Evolutionary conservation across 2,888 invertebrate genomes (phyloP), one percentile per base, ranked within the genome.

Genomic region (Cremastinae sp.): DNA sequence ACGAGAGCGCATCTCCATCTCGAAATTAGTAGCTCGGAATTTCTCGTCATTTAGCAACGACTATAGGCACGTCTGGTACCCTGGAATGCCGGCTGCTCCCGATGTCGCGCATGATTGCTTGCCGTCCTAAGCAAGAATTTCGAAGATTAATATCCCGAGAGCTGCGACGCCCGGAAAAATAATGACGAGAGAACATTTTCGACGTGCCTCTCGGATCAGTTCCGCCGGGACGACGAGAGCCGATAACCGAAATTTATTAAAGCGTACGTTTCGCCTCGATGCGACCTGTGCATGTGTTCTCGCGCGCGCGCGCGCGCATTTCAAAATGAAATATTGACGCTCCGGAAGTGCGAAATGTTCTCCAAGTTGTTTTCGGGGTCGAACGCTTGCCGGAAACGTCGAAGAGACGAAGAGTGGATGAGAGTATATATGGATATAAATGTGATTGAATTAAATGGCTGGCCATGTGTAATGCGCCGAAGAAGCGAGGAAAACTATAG

Each of bases 1-100:
- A 61, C 70, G 65, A 70, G 70, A 53, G 34, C 66, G 47, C 43
- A 65, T 66, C 54, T 66, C 49, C 75, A 72, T 76, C 72, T 58
- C 56, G 59, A 64, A 69, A 72, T 74, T 62, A 69, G 68, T 51
- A 62, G 49, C 68, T 69, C 41, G 64, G 45, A 51, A 74, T 62
- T 64, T 62, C 58, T 49, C 68, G 49, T 69, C 49, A 51, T 69
- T 69, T 16, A 56, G n/a, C 51, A n/a, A 58, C 53, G 5, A 36
- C 12, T 45, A 10, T 36, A n/a, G 10, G 18, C 8, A 20, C 16
- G n/a, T 12, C 8, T 20, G 12, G 51, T 43, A 22, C 20, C 8
- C 20, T 8, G 2, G 43, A 41, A 58, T 41, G 8, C 43, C 22
- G n/a, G 12, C 20, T 43, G 12, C 9, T 43, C 41, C 2, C 41